Percentiles rank a stretch among this genome's conserved stretches.
phyloP scores from a whole-genome alignment of 2,797 vertebrate species.

The Peromyscus melanophrys region DNA sequence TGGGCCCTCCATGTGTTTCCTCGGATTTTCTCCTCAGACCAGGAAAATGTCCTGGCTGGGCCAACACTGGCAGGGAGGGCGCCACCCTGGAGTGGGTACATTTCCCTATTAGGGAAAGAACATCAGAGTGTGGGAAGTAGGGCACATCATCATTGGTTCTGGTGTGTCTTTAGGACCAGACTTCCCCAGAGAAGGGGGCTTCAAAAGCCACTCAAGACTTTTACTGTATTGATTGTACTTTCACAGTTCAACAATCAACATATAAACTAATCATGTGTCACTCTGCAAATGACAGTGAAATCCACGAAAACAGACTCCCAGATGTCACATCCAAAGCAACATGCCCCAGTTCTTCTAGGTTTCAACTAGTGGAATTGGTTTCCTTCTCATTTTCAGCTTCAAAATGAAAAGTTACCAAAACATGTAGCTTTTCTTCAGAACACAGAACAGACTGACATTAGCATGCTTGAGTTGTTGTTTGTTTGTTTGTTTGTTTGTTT shows the following conservation, averaged over 20 bases:
- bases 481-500: neutral
- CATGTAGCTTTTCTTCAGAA: neutral
- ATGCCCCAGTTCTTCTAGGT: neutral
- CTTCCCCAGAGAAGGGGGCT: neutral
- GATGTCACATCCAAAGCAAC: neutral
- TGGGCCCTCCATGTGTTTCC: neutral
- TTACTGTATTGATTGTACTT: neutral
- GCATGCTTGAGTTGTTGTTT: neutral
- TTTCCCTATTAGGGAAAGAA: conserved; percentile 63
- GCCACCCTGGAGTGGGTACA: neutral
- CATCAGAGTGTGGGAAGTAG: neutral
- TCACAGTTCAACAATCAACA: neutral
- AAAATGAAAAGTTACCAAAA: conserved; percentile 34
- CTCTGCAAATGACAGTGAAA: neutral
- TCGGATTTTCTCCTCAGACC: conserved; percentile 25
- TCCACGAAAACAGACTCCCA: neutral
- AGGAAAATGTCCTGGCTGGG: conserved; percentile 39
- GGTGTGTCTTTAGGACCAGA: neutral
- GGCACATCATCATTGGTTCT: neutral
- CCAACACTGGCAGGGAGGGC: conserved; percentile 46
- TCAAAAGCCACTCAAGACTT: conserved; percentile 24
- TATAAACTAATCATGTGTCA: neutral
- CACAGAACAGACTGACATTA: neutral
- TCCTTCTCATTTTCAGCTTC: conserved; percentile 47
- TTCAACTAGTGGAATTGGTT: neutral